Conservation (phyloP, 2,888 invertebrate genomes). For the Biston stratarius region DNA sequence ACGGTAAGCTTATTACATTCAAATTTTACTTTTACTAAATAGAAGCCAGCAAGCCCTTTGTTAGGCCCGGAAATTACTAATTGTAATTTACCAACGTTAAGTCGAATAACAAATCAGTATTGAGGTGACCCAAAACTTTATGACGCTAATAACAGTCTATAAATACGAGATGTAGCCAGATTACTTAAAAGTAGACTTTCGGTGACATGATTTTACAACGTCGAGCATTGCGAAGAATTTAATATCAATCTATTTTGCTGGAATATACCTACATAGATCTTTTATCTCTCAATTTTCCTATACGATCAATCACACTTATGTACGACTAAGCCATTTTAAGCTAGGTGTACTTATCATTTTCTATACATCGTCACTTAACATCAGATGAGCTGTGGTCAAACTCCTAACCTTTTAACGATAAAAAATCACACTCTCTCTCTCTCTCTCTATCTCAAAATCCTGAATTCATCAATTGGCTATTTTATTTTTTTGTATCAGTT, state of each 20-base stretch:
- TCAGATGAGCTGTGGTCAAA: no score
- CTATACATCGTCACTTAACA: no score
- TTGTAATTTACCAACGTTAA: conserved; percentile 44
- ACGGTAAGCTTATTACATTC: background rate
- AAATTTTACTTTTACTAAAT: conserved; percentile 9
- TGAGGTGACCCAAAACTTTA: conserved; percentile 45
- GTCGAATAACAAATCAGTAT: conserved; percentile 44
- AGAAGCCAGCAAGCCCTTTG: conserved; percentile 31
- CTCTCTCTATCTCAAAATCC: no score
- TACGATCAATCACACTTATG: background rate
- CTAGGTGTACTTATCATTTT: no score
- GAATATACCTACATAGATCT: background rate
- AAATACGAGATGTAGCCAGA: conserved; percentile 34
- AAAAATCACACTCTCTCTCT: no score
- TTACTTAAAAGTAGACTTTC: conserved; percentile 23
- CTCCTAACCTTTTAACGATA: no score
- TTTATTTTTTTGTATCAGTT: background rate
- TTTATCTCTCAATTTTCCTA: background rate
- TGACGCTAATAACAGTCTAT: conserved; percentile 37
- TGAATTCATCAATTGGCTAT: background rate
- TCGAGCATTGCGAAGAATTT: background rate
- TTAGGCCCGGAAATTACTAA: conserved; percentile 42
- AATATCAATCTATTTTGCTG: background rate
- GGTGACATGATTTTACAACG: background rate
- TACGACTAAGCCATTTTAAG: no score